Base-by-base conservation (phyloP, 2,888 invertebrate genomes). In the Caenorhabditis macrosperma region DNA sequence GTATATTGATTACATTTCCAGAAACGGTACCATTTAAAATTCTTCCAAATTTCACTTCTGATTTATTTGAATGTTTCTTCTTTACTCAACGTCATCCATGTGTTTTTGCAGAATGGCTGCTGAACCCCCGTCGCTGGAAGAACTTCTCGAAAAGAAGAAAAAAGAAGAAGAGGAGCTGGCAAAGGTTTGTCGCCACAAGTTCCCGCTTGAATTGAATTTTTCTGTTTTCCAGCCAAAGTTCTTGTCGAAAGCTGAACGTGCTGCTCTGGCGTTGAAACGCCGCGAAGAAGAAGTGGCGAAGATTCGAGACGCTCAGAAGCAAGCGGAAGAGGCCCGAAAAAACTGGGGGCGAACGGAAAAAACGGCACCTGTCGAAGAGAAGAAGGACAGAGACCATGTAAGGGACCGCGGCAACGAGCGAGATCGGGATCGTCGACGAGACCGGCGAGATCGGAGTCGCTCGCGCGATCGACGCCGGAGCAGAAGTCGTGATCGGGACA, bases 121-220 rank as follows among this genome's bases (percentile, higher is more conserved):
- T 57, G 97, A 97, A 90, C 99, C 99, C 0, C 92, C 98, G 17
- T 98, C 98, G 5, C 92, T 99, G 69, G 99, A 99, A 91, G 97
- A 99, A 91, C 91, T 99, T 46, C 92, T 99, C 57, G 95, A 95
- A 0, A 97, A 96, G 91, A 97, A 97, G 91, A 97, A 98, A 90
- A 95, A 95, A 0, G 97, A 97, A 90, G 96, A 97, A 91, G 95
- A 95, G 89, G 96, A 95, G 1, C 93, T 95, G 63, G 95, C 96
- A 87, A 98, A 97, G 91, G 94, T 94, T 91, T 74, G 74, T 30
- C 66, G n/a, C n/a, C n/a, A n/a, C n/a, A n/a, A n/a, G n/a, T n/a
- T n/a, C n/a, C n/a, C n/a, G n/a, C n/a, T n/a, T n/a, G n/a, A n/a
- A n/a, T n/a, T n/a, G n/a, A n/a, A n/a, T n/a, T n/a, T n/a, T n/a